These are phyloP conservation scores for Deroplatys truncata DNA, from an alignment of 2,888 invertebrate species.

Conservation along the genomic window DNA sequence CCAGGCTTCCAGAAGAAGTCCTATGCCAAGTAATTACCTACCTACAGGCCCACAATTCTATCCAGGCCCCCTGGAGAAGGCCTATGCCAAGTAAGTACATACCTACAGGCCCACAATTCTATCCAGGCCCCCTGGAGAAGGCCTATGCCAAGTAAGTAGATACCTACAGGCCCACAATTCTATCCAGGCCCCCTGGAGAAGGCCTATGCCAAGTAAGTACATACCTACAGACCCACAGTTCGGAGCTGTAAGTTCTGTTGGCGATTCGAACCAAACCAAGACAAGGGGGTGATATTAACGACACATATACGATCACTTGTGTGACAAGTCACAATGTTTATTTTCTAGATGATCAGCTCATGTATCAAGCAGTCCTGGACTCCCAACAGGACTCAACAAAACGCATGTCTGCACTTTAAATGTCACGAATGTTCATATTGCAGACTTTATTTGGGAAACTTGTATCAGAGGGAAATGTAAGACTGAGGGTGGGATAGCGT, in stretches of 20 bases:
- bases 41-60: slow-evolving; percentile 65
- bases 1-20: slow-evolving; percentile 87
- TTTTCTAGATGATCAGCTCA: too few relatives aligned
- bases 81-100: slow-evolving; percentile 77
- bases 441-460: too few relatives aligned
- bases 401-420: too few relatives aligned
- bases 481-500: too few relatives aligned
- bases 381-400: too few relatives aligned
- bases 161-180: slow-evolving; percentile 68
- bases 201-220: background rate
- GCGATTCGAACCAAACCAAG: too few relatives aligned
- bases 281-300: slow-evolving; percentile 45
- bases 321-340: too few relatives aligned
- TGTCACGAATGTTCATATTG: too few relatives aligned
- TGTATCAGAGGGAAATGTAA: too few relatives aligned
- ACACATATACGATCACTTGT: too few relatives aligned
- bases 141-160: slow-evolving; percentile 81
- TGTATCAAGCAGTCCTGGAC: too few relatives aligned
- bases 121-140: slow-evolving; percentile 87
- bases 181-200: slow-evolving; percentile 52
- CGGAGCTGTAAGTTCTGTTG: too few relatives aligned
- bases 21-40: slow-evolving; percentile 81
- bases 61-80: slow-evolving; percentile 83
- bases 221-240: slow-evolving; percentile 68
- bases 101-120: slow-evolving; percentile 81